Percentiles rank a stretch among this genome's conserved stretches.
Evolutionary conservation across 2,888 invertebrate genomes (phyloP).

Genomic region (Oxycera nigricornis): DNA sequence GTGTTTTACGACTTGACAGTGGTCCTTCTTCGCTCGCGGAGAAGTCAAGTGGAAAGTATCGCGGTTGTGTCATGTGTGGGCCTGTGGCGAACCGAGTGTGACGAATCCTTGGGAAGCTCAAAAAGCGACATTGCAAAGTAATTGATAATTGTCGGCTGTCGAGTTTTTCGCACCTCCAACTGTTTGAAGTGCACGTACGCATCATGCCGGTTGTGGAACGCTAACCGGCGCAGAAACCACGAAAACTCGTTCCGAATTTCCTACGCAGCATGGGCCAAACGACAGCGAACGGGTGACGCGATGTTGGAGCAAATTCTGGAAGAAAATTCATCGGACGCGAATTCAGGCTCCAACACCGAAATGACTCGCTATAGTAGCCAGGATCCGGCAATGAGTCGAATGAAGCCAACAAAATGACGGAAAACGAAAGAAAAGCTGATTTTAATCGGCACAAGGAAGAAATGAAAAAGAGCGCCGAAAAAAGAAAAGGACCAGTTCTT

Average conservation of each 20-base stretch:
- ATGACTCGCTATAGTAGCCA: constrained; percentile 61
- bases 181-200: constrained; percentile 8
- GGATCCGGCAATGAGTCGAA: constrained; percentile 62
- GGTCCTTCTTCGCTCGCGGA: background rate
- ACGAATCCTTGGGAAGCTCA: background rate
- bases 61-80: too few relatives aligned
- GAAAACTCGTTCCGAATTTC: background rate
- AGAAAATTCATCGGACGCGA: constrained; percentile 66
- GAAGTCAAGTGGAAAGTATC: too few relatives aligned
- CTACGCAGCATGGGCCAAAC: constrained; percentile 15
- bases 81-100: too few relatives aligned
- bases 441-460: constrained; percentile 84
- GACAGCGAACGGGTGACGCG: constrained; percentile 41
- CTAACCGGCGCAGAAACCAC: too few relatives aligned
- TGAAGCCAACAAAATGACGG: constrained; percentile 58
- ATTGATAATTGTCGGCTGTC: constrained; percentile 4
- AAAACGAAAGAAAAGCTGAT: constrained; percentile 64
- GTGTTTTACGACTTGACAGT: background rate
- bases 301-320: constrained; percentile 75
- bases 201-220: background rate
- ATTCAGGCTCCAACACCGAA: constrained; percentile 56
- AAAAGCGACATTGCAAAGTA: constrained; percentile 10
- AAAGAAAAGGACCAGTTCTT: constrained; percentile 89
- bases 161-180: constrained; percentile 10
- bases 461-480: constrained; percentile 84